Percentiles rank a stretch among this genome's conserved stretches.
Evolutionary conservation across 2,888 invertebrate species (phyloP).

Genomic region (Caenorhabditis uteleia): DNA sequence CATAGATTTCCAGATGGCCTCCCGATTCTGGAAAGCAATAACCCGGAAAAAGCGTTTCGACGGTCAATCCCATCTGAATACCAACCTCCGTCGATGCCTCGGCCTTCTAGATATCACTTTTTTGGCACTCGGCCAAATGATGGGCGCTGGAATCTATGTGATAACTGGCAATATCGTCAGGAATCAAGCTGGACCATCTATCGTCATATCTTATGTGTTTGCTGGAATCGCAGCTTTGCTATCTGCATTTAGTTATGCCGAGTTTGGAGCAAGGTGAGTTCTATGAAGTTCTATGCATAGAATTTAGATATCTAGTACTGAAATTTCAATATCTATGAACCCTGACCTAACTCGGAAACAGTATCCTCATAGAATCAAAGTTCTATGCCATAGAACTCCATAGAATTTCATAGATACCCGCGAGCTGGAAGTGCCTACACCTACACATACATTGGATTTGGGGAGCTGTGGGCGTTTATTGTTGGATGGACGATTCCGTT

Average conservation of each 20-base stretch:
- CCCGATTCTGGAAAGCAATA: slow-evolving; percentile 21
- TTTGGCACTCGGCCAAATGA: slow-evolving; percentile 90
- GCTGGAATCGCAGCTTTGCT: slow-evolving; percentile 84
- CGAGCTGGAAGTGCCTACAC: slow-evolving; percentile 80
- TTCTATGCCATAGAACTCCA: too few species aligned
- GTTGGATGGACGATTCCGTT: slow-evolving; percentile 70
- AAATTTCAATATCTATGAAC: too few species aligned
- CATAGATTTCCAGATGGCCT: too few species aligned
- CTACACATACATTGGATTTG: slow-evolving; percentile 93
- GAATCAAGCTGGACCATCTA: slow-evolving; percentile 87
- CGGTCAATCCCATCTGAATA: slow-evolving; percentile 27
- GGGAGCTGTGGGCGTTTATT: slow-evolving; percentile 91
- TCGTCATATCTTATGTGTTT: slow-evolving; percentile 81
- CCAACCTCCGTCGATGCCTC: slow-evolving; percentile 41
- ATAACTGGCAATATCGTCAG: slow-evolving; percentile 82
- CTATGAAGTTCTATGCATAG: too few species aligned
- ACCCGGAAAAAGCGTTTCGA: slow-evolving; percentile 25
- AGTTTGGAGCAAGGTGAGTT: slow-evolving; percentile 72
- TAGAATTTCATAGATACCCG: too few species aligned
- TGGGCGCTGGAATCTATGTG: slow-evolving; percentile 92
- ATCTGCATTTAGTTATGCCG: slow-evolving; percentile 78
- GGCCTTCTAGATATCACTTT: slow-evolving; percentile 75
- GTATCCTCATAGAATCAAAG: too few species aligned
- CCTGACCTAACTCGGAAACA: too few species aligned
- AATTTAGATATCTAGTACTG: too few species aligned